phyloP scores from a whole-genome alignment of 2,113 vertebrate genomes.

The Dermatemys mawii region DNA sequence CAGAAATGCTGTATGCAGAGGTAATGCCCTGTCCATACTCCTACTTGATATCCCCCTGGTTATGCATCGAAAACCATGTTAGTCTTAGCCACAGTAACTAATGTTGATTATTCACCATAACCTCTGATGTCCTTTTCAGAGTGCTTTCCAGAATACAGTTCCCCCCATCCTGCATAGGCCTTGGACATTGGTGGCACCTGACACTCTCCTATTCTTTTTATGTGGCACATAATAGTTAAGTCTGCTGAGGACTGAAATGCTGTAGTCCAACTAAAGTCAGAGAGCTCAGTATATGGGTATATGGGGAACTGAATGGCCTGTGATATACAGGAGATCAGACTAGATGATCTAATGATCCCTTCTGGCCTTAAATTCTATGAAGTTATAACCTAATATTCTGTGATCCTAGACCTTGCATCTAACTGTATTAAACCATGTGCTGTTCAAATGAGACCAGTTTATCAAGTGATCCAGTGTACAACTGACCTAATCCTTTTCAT shows the following conservation, averaged over 20 bases:
- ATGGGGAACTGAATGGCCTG: background rate
- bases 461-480: background rate
- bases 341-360: background rate
- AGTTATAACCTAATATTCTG: background rate
- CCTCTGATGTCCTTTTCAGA: background rate
- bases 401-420: background rate
- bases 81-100: background rate
- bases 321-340: background rate
- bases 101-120: background rate
- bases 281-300: background rate
- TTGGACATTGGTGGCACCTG: background rate
- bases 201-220: background rate
- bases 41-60: accelerated
- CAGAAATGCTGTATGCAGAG: background rate
- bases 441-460: background rate
- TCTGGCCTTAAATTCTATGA: background rate
- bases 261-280: background rate
- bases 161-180: background rate
- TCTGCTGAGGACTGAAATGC: background rate
- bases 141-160: background rate
- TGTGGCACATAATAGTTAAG: background rate
- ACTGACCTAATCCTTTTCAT: background rate
- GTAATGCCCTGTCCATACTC: background rate
- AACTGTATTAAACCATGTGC: background rate
- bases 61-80: background rate